These are phyloP conservation scores for Acestrorhynchus altus DNA, from an alignment of 2,797 vertebrate species.

Conservation along the genomic window DNA sequence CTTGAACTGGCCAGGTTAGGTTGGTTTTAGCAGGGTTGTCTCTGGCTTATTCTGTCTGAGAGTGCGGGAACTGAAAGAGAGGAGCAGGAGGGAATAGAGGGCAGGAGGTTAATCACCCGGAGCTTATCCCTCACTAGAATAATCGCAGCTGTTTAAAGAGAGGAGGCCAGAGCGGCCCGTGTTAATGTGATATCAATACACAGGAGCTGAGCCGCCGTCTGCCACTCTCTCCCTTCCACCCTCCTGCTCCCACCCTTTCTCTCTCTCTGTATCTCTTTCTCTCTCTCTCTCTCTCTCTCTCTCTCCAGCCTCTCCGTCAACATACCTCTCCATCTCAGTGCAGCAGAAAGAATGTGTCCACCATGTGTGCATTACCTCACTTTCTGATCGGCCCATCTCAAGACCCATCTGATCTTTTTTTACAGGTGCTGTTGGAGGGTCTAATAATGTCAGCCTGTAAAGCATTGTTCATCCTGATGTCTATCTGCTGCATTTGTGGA, in stretches of 20 bases:
- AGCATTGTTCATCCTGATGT: too few species aligned
- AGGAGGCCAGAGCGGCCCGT: neutral
- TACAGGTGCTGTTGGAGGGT: neutral
- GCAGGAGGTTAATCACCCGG: slow-evolving; percentile 22
- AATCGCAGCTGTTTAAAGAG: slow-evolving; percentile 42
- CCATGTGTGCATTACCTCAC: neutral
- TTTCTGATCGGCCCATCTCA: neutral
- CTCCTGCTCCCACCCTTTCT: neutral
- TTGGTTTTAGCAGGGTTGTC: neutral
- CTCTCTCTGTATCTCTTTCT: neutral
- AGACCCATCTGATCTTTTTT: neutral
- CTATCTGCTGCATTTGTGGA: too few species aligned
- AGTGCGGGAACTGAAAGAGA: too few species aligned
- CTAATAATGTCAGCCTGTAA: neutral
- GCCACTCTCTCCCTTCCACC: neutral
- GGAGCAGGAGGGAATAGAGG: neutral
- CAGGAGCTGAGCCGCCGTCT: neutral
- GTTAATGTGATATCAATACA: slow-evolving; percentile 36
- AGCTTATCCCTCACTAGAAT: slow-evolving; percentile 37
- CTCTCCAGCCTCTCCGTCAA: neutral
- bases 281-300: neutral
- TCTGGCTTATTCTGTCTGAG: neutral
- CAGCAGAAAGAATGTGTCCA: neutral
- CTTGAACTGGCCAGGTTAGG: too few species aligned
- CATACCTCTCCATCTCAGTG: neutral